phyloP scores from a whole-genome alignment of 1,140 invertebrate species.

The Eufriesea mexicana region DNA sequence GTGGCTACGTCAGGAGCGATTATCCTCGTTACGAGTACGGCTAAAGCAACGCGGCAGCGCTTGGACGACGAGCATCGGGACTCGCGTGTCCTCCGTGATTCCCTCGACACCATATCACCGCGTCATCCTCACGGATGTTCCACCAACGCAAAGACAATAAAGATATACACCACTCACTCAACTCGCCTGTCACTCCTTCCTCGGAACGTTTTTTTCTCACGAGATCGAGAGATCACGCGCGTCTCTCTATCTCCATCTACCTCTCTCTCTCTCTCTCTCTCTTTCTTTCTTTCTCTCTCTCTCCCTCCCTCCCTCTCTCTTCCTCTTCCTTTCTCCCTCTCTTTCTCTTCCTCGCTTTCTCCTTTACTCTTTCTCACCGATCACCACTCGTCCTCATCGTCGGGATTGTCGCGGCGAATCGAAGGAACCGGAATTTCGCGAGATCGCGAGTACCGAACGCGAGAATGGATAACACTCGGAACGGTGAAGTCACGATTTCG shows the following conservation, averaged over 20 bases:
- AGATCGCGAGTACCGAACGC: not conserved
- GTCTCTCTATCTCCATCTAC: too few species aligned
- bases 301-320: too few species aligned
- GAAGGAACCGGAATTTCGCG: not conserved
- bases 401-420: not conserved
- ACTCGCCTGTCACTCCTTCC: slow-evolving; percentile 42
- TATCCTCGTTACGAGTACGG: slow-evolving; percentile 42
- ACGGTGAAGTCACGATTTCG: slow-evolving; percentile 46
- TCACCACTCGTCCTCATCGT: not conserved
- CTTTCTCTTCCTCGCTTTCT: too few species aligned
- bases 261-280: not conserved
- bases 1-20: slow-evolving; percentile 49
- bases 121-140: slow-evolving; percentile 53
- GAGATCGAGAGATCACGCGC: too few species aligned
- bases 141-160: slow-evolving; percentile 38
- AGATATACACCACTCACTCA: slow-evolving; percentile 19
- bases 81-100: slow-evolving; percentile 58
- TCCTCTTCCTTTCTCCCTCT: too few species aligned
- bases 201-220: too few species aligned
- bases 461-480: not conserved
- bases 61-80: slow-evolving; percentile 65
- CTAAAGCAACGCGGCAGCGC: slow-evolving; percentile 8
- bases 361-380: slow-evolving; percentile 33
- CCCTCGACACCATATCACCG: slow-evolving; percentile 74
- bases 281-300: too few species aligned